phyloP scores from a whole-genome alignment of 2,113 vertebrate species.

The Onychorhynchus coronatus region DNA sequence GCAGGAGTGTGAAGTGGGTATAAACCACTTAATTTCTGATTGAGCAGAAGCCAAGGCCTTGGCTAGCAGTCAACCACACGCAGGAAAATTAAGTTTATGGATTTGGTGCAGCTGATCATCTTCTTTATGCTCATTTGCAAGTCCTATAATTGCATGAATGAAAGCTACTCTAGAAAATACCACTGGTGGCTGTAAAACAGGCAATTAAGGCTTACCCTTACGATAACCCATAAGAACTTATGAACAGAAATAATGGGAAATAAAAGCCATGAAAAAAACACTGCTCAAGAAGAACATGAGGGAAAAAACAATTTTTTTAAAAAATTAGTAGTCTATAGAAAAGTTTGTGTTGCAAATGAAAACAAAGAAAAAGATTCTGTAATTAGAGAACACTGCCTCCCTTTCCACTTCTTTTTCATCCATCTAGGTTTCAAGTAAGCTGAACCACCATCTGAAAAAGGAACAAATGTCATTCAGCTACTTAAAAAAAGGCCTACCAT shows the following conservation, averaged over 20 bases:
- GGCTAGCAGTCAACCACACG: conserved; percentile 1
- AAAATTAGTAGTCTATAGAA: neutral
- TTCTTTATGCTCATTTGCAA: neutral
- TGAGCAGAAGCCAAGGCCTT: conserved; percentile 26
- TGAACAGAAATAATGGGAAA: neutral
- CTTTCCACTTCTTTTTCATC: neutral
- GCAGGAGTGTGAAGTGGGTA: conserved; percentile 2
- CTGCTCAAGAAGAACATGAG: neutral
- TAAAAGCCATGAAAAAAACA: neutral
- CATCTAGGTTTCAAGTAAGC: neutral
- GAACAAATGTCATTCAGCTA: neutral
- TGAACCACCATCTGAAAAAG: neutral
- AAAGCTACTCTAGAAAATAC: neutral
- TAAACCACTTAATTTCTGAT: conserved; percentile 22
- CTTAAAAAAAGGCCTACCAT: neutral
- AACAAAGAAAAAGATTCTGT: neutral
- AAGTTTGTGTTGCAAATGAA: neutral
- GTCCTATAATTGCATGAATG: neutral
- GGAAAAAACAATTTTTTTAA: neutral
- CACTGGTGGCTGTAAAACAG: neutral
- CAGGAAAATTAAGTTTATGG: neutral
- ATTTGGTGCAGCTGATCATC: neutral
- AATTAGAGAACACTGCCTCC: neutral
- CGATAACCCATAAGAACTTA: neutral
- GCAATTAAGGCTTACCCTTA: neutral